Conservation (phyloP, 1,140 invertebrate genomes). For the Streblospio benedicti region DNA sequence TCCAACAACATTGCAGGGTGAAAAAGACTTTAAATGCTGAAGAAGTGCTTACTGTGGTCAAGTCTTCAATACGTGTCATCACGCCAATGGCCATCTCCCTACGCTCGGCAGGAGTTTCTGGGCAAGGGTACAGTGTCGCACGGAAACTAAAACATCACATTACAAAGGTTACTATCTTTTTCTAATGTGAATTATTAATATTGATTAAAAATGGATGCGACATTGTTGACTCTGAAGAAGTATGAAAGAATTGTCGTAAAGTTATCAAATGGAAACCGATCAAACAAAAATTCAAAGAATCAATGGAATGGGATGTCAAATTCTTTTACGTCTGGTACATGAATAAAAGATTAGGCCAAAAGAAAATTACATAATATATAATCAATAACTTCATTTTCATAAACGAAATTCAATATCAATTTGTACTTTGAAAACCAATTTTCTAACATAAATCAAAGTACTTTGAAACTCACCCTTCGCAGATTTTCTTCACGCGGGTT, state of each 20-base stretch:
- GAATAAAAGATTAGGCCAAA: too few relatives aligned
- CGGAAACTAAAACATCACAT: too few relatives aligned
- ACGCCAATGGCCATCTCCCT: conserved; percentile 17
- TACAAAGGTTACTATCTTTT: conserved; percentile 96
- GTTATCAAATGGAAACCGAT: too few relatives aligned
- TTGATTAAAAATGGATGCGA: too few relatives aligned
- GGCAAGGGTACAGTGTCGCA: conserved; percentile 27
- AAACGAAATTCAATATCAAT: neutral
- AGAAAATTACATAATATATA: neutral
- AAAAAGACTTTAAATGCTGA: too few relatives aligned
- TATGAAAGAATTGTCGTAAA: too few relatives aligned
- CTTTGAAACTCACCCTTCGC: conserved; percentile 42
- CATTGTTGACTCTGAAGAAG: too few relatives aligned
- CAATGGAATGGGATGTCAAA: too few relatives aligned
- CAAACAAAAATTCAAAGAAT: too few relatives aligned
- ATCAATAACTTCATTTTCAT: neutral
- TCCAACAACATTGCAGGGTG: too few relatives aligned
- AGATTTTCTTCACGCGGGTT: conserved; percentile 92
- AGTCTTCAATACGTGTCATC: conserved; percentile 16
- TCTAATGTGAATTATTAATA: conserved; percentile 87
- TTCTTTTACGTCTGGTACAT: too few relatives aligned
- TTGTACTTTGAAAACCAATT: neutral
- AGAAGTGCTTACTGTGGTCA: conserved; percentile 20
- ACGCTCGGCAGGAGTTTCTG: conserved; percentile 9
- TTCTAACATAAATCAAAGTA: neutral